phyloP scores from a whole-genome alignment of 2,888 invertebrate genomes.

The Allacma fusca region DNA sequence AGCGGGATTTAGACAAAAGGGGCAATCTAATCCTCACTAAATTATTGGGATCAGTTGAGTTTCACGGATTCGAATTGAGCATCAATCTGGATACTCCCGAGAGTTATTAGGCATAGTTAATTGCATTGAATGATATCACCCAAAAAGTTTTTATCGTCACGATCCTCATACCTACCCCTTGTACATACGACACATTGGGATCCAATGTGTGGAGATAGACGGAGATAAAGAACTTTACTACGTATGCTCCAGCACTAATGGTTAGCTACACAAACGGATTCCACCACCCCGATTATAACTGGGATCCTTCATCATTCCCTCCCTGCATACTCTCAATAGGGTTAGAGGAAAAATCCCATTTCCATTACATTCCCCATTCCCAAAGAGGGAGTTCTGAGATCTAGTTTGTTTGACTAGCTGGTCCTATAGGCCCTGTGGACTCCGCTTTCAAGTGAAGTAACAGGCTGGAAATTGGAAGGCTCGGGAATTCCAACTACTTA shows the following conservation, averaged over 20 bases:
- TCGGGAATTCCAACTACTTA: too few relatives aligned
- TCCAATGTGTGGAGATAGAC: too few relatives aligned
- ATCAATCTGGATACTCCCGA: constrained; percentile 40
- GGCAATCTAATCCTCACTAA: constrained; percentile 36
- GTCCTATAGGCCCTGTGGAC: too few relatives aligned
- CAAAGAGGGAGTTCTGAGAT: too few relatives aligned
- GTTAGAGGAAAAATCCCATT: constrained; percentile 35
- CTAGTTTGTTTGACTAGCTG: too few relatives aligned
- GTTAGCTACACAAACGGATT: not conserved
- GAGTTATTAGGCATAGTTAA: constrained; percentile 45
- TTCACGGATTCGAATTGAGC: constrained; percentile 42
- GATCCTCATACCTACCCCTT: not conserved
- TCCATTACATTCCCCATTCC: constrained; percentile 34
- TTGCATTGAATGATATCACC: constrained; percentile 38
- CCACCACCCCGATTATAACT: not conserved
- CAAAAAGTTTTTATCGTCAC: constrained; percentile 33
- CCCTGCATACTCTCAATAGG: not conserved
- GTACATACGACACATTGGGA: too few relatives aligned
- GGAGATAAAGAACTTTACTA: not conserved
- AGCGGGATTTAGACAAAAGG: constrained; percentile 11
- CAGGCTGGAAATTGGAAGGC: too few relatives aligned
- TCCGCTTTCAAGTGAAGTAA: too few relatives aligned
- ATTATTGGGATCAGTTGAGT: constrained; percentile 44
- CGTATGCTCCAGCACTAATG: not conserved
- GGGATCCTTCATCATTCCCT: not conserved